These are phyloP conservation scores for Pangasius macronema DNA, from an alignment of 2,797 vertebrate species.

Conservation along the genomic window DNA sequence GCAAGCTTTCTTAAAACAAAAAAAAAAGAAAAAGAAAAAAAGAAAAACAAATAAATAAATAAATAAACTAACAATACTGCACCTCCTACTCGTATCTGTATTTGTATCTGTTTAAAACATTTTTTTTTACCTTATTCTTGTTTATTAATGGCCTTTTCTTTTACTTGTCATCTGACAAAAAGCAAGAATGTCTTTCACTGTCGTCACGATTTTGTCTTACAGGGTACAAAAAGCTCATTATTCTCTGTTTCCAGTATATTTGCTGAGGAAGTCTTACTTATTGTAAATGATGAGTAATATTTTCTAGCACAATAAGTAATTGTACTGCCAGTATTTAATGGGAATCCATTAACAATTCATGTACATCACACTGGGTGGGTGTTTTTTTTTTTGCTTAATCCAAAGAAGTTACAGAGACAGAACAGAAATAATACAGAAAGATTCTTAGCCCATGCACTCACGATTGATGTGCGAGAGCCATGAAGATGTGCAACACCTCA, in stretches of 20 bases:
- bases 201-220: neutral
- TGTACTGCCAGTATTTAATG: neutral
- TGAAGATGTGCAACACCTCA: slow-evolving; percentile 55
- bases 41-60: neutral
- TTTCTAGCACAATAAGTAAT: neutral
- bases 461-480: slow-evolving; percentile 1
- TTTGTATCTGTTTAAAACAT: neutral
- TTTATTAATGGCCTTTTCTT: slow-evolving; percentile 61
- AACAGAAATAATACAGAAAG: neutral
- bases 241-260: neutral
- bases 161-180: neutral
- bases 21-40: neutral
- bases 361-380: neutral
- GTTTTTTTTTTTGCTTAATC: neutral
- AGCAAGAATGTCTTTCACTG: neutral
- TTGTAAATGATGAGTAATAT: neutral
- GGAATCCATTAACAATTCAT: neutral
- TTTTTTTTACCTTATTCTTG: slow-evolving; percentile 45
- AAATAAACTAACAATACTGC: too few relatives aligned
- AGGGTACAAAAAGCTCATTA: neutral
- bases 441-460: neutral
- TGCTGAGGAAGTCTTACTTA: neutral
- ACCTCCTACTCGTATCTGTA: neutral
- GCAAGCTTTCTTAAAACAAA: neutral
- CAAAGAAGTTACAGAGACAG: neutral